Conservation (phyloP, 2,113 vertebrate genomes). For the Campylorhamphus procurvoides region DNA sequence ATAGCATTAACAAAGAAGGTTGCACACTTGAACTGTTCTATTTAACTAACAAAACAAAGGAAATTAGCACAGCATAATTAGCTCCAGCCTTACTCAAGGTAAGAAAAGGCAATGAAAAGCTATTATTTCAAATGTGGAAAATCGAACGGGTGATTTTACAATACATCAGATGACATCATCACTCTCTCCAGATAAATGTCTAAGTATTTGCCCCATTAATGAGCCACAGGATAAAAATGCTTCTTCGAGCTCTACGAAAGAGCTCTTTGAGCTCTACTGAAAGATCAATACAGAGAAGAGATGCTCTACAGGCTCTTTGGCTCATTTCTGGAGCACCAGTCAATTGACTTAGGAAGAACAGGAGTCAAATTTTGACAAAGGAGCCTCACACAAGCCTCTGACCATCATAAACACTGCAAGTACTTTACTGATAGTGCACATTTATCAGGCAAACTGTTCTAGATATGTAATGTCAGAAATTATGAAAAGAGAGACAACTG, state of each 20-base stretch:
- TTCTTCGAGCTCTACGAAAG: conserved; percentile 43
- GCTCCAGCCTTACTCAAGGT: background rate
- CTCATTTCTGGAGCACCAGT: conserved; percentile 51
- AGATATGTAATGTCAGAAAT: conserved; percentile 25
- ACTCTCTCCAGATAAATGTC: conserved; percentile 67
- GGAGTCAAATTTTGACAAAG: conserved; percentile 35
- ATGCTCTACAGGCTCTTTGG: background rate
- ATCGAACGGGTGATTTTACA: conserved; percentile 64
- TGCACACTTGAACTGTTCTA: background rate
- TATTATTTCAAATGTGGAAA: conserved; percentile 56
- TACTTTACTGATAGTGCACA: background rate
- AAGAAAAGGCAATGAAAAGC: conserved; percentile 52
- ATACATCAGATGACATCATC: conserved; percentile 69
- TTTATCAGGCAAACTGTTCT: conserved; percentile 10
- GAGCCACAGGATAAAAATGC: conserved; percentile 69
- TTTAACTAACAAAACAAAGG: conserved; percentile 43
- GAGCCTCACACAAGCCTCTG: conserved; percentile 9
- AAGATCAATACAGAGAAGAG: conserved; percentile 71
- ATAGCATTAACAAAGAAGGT: background rate
- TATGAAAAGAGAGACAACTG: conserved; percentile 10
- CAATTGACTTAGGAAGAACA: conserved; percentile 9
- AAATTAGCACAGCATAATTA: conserved; percentile 36
- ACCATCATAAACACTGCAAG: conserved; percentile 21
- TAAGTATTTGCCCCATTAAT: conserved; percentile 70
- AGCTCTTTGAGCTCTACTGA: conserved; percentile 47